Base-by-base conservation (phyloP, 2,113 vertebrate species). In the Cyanistes caeruleus region DNA sequence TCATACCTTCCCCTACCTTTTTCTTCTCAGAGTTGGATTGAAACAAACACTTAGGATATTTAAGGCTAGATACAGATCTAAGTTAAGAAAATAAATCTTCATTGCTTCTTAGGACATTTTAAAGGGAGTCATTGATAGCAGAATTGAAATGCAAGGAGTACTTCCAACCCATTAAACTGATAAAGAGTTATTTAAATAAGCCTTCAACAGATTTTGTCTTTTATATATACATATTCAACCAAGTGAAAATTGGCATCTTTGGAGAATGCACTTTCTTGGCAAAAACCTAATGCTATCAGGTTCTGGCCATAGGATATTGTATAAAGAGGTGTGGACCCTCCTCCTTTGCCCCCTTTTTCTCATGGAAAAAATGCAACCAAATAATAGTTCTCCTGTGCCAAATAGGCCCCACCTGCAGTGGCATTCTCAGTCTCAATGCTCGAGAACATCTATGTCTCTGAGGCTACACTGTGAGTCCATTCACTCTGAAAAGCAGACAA, bases 381-480 rank as follows among this genome's bases (percentile, higher is more conserved):
- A n/a, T 43, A 51, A 25, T 33, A 43, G 27, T 81, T 84, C 27
- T 63, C 28, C 37, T 63, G 8, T 35, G 73, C 43, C 39, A 43
- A 58, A 28, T 0, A 46, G 22, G 48, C 7, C 14, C 33, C 2
- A 7, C 24, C 33, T 72, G 74, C 44, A 1, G 1, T 46, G 78
- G 49, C 1, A 2, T 74, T 89, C 60, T 81, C 43, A 89, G 62
- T 30, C 60, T 78, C 21, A n/a, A 11, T 28, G 55, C 68, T 37
- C 10, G 5, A 69, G 51, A 73, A 53, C 2, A 5, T 25, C 46
- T 60, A 0, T 17, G 15, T 55, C 43, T 84, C 59, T 51, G 13
- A 84, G 52, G 33, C 19, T 41, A 37, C 0, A 0, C 28, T 1
- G 0, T 19, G 11, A 89, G 52, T 35, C 31, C 7, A 35, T 37